These are phyloP conservation scores for Brachylomia viminalis DNA, from an alignment of 2,888 invertebrate species.

Conservation along the genomic window DNA sequence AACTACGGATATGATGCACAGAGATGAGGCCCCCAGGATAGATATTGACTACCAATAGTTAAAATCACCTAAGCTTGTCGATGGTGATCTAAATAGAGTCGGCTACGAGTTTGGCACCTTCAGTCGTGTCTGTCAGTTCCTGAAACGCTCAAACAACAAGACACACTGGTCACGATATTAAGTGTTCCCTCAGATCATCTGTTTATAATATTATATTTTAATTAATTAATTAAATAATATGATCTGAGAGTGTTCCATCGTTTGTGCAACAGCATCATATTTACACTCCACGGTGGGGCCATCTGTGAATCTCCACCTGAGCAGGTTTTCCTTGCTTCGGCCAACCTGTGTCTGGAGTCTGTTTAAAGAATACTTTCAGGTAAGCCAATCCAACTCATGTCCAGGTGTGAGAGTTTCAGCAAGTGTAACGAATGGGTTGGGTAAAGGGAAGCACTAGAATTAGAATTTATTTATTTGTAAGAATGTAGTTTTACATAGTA, in stretches of 20 bases:
- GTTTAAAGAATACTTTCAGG: neutral
- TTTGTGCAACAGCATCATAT: neutral
- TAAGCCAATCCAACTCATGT: too few relatives aligned
- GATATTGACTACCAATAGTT: neutral
- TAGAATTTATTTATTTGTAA: too few relatives aligned
- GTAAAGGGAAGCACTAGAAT: neutral
- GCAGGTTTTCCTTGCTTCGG: neutral
- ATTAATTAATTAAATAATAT: too few relatives aligned
- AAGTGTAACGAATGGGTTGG: neutral
- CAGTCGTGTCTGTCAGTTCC: neutral
- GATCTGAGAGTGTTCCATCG: too few relatives aligned
- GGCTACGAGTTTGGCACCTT: neutral
- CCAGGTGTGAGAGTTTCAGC: neutral
- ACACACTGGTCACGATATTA: neutral
- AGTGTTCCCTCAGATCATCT: too few relatives aligned
- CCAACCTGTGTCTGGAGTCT: too few relatives aligned
- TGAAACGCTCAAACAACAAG: neutral
- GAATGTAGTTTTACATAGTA: too few relatives aligned
- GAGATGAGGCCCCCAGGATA: too few relatives aligned
- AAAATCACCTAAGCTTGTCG: neutral
- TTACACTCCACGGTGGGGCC: neutral
- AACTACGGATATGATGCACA: too few relatives aligned
- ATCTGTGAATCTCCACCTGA: neutral
- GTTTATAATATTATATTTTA: too few relatives aligned
- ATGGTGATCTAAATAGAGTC: neutral